Evolutionary conservation across 2,888 invertebrate genomes (phyloP), one percentile per base, ranked within the genome.

Genomic region (Hymenopus coronatus): DNA sequence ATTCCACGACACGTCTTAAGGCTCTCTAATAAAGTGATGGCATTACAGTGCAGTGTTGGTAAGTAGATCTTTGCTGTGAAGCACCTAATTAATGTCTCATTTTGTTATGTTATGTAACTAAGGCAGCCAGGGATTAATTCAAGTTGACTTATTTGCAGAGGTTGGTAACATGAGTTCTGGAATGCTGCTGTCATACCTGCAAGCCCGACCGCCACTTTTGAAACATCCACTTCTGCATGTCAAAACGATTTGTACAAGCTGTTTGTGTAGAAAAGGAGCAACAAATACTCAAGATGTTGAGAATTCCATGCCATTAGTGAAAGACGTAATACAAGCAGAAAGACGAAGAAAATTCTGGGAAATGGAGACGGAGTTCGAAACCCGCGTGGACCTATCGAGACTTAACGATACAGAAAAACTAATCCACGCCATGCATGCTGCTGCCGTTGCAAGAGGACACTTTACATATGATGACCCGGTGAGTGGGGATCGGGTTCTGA

Each of bases 401-500:
- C 85, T 92, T 33, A 90, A 89, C 28, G 89, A 90, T 25, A 88
- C 89, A 54, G 91, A 92, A 87, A 90, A 89, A 82, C 46, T 87
- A 25, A 91, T 92, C 33, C 91, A 91, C 86, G 84, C 90, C 15
- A 89, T 90, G 2, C 92, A 92, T 88, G 90, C 91, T 82, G 89
- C 89, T 70, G 92, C 92, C 83, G 91, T 92, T n/a, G 30, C 86
- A 30, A 89, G 85, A 28, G 91, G 91, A 70, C 92, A 92, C 89
- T 92, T 92, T 89, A 91, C 91, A 8, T 92, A 92, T 88, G 91
- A 91, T 89, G 92, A 92, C 89, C 92, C 92, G 12, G 86, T 87
- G 54, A 90, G 91, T 30, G 91, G 91, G 25, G 90, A 91, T 30
- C 90, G 91, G 46, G 91, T 92, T 54, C 90, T 91, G 85, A 92